Conservation (phyloP, 2,888 invertebrate species). For the Ophonus ardosiacus region DNA sequence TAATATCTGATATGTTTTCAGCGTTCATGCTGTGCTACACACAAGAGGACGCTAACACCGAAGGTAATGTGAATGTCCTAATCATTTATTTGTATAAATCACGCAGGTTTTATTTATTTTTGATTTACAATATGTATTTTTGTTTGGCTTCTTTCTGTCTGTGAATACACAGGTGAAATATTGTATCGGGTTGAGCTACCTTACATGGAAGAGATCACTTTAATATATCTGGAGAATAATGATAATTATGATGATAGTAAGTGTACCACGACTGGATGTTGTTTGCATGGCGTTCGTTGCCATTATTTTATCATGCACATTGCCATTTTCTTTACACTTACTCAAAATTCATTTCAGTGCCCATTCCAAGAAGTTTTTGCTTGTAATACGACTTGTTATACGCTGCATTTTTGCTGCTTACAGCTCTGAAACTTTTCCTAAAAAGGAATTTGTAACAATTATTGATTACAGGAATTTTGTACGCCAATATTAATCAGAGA, state of each 20-base stretch:
- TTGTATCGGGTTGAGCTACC: constrained; percentile 95
- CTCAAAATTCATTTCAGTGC: constrained; percentile 25
- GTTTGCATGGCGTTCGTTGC: constrained; percentile 77
- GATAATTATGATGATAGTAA: constrained; percentile 80
- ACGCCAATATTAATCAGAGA: too few species aligned
- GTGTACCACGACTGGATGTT: constrained; percentile 73
- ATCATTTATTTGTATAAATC: constrained; percentile 48
- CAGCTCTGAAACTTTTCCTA: not conserved
- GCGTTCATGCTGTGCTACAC: constrained; percentile 97
- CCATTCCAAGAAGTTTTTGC: constrained; percentile 1
- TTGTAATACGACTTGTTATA: not conserved
- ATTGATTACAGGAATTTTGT: too few species aligned
- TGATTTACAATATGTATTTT: constrained; percentile 68
- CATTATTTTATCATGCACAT: constrained; percentile 68
- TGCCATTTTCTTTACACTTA: constrained; percentile 53
- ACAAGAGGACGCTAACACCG: constrained; percentile 92
- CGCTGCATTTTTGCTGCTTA: constrained; percentile 6
- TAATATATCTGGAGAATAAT: constrained; percentile 95
- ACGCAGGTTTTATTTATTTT: constrained; percentile 62
- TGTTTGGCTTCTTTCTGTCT: constrained; percentile 77
- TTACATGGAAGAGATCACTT: constrained; percentile 95
- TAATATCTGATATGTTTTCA: constrained; percentile 78
- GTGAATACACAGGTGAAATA: constrained; percentile 87
- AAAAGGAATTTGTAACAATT: too few species aligned
- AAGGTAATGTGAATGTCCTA: constrained; percentile 82